A percentile compares a stretch with the other conserved stretches of the same genome.
These are phyloP conservation scores for Phenacoccus solenopsis DNA, from an alignment of 1,140 invertebrate species.

Conservation along the genomic window DNA sequence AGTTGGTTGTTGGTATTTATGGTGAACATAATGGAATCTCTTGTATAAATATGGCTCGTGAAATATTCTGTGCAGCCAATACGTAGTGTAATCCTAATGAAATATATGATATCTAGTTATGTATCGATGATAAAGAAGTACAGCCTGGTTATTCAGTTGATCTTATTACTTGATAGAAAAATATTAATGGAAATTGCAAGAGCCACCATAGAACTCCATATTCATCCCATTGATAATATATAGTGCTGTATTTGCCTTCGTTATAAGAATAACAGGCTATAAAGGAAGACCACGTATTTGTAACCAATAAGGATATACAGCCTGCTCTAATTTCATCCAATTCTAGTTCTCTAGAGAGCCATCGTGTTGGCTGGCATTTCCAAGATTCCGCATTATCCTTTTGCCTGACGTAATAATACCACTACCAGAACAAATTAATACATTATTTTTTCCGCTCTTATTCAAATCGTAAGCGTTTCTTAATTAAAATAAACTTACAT, in stretches of 20 bases:
- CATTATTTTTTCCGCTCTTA: too few species aligned
- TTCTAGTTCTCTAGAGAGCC: constrained; percentile 49
- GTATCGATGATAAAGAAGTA: too few species aligned
- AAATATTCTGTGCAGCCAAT: constrained; percentile 52
- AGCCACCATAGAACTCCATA: constrained; percentile 52
- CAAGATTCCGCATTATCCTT: constrained; percentile 46
- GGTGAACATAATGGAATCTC: constrained; percentile 58
- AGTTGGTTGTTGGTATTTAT: constrained; percentile 60
- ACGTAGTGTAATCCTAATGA: constrained; percentile 55
- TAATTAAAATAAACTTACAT: too few species aligned
- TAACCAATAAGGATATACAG: constrained; percentile 42
- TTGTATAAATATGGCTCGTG: constrained; percentile 56
- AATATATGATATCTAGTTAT: too few species aligned
- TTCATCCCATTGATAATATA: constrained; percentile 50
- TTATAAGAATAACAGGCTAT: constrained; percentile 52
- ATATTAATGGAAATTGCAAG: constrained; percentile 48
- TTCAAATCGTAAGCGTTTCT: too few species aligned
- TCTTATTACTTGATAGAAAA: constrained; percentile 37
- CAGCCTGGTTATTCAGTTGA: too few species aligned
- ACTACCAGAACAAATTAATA: constrained; percentile 36
- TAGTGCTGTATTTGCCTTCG: constrained; percentile 42
- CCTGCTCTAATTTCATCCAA: constrained; percentile 53
- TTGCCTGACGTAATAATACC: constrained; percentile 52
- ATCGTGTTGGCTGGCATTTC: constrained; percentile 61
- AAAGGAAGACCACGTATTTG: constrained; percentile 40